Conservation (phyloP, 2,113 vertebrate species). For the Pseudolaguvia tuberculata region DNA sequence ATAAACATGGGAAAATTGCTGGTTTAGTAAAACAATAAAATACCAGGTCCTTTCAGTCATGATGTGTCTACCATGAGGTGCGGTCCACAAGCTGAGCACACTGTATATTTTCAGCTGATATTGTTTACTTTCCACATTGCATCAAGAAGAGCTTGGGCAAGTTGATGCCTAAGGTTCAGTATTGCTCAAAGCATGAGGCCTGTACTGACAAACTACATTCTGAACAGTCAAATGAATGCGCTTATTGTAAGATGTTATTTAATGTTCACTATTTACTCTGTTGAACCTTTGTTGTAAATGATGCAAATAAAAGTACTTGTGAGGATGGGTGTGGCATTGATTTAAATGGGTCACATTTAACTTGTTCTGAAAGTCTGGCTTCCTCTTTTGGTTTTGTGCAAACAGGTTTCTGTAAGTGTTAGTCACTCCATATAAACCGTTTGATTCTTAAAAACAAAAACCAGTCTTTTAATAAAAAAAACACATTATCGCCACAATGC, state of each 20-base stretch:
- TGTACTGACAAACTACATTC: background rate
- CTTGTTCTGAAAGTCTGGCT: conserved; percentile 29
- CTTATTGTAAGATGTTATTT: background rate
- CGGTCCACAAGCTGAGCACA: background rate
- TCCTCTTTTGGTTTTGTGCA: conserved; percentile 32
- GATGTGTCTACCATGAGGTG: background rate
- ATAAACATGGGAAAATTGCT: background rate
- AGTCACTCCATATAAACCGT: background rate
- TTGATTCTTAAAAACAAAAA: background rate
- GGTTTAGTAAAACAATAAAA: background rate
- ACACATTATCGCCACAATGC: background rate
- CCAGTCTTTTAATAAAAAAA: background rate
- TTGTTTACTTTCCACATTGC: background rate
- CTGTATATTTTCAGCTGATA: conserved; percentile 9
- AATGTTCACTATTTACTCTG: background rate
- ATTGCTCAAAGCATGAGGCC: background rate
- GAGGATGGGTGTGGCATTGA: conserved; percentile 4
- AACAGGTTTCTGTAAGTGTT: conserved; percentile 16
- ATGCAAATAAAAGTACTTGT: conserved; percentile 10
- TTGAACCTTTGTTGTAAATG: conserved; percentile 3
- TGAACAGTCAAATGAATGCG: background rate
- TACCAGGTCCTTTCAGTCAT: background rate
- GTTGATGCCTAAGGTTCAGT: background rate
- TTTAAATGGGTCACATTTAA: conserved; percentile 16
- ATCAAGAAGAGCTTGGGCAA: conserved; percentile 5